Evolutionary conservation across 2,113 vertebrate species (phyloP), one percentile per base, ranked within the genome.

Genomic region (Ophiodon elongatus): DNA sequence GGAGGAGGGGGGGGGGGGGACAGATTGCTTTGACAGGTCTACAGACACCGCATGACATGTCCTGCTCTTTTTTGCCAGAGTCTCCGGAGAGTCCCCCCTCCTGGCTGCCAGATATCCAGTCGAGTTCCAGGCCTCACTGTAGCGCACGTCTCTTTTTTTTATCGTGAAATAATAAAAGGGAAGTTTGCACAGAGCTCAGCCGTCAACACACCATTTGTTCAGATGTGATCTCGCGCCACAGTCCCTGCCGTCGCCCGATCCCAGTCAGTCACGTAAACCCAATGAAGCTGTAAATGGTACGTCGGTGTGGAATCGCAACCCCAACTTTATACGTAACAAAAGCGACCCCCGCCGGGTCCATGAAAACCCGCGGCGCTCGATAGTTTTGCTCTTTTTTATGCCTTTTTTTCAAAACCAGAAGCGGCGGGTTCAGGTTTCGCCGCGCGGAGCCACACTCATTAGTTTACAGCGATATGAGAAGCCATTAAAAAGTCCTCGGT

Each of bases 401-500:
- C 68, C 56, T 76, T 72, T 90, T 60, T 71, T 43, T 43, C 9
- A 41, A 77, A 89, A 85, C 62, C 74, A 82, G 86, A 79, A 72
- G 79, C 14, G 25, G 57, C 10, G 68, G 89, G 71, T 92, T 69
- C n/a, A 43, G 76, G 78, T 93, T 95, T 90, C 90, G 52, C 59
- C 14, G 62, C 8, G 4, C 69, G 31, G 67, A 90, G 77, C 85
- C 81, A 39, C 79, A 71, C 82, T 91, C 88, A 93, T 95, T 93
- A 69, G 82, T 90, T 92, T 90, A 91, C 74, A 82, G 83, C 64
- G 89, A 89, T 92, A 92, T 81, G 86, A 89, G 89, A 88, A 87
- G 85, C 86, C 90, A 93, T 95, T 95, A 95, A 88, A 92, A 92
- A 90, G 89, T 82, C 88, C 87, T 92, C 23, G 29, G 81, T 89